Conservation (phyloP, 2,888 invertebrate species). For the Asteroscopus sphinx region DNA sequence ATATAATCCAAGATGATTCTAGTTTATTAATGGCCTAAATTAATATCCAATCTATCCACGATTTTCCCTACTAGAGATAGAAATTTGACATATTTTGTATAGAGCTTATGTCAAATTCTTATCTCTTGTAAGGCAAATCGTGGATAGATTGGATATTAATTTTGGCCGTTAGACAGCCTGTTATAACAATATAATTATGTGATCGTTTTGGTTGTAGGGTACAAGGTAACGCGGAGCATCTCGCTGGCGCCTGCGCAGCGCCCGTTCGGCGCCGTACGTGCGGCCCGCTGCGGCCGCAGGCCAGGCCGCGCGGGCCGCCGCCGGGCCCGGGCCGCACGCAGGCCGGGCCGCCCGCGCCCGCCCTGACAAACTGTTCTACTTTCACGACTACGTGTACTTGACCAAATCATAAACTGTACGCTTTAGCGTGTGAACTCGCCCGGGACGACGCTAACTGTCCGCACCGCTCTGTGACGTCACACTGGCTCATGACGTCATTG, state of each 20-base stretch:
- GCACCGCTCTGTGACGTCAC: conserved; percentile 3
- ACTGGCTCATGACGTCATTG: not conserved
- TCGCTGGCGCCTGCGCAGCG: conserved; percentile 24
- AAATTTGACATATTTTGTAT: no score
- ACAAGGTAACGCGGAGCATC: conserved; percentile 38
- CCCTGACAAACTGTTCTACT: conserved; percentile 36
- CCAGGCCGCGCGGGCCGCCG: conserved; percentile 1
- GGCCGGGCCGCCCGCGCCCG: conserved; percentile 3
- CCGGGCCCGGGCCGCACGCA: conserved; percentile 3
- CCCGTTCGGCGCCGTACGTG: conserved; percentile 17
- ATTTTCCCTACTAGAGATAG: no score
- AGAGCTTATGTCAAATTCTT: no score
- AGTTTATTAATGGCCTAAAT: no score
- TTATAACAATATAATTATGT: not conserved
- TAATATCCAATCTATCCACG: no score
- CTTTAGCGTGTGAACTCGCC: conserved; percentile 5
- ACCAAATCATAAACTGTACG: conserved; percentile 41
- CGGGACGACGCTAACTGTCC: not conserved
- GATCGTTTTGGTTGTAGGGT: conserved; percentile 17
- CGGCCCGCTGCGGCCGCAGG: not conserved
- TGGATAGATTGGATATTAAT: no score
- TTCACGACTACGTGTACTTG: conserved; percentile 40
- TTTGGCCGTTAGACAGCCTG: no score
- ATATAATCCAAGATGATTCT: no score
- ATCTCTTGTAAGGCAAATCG: no score